These are phyloP conservation scores for Anolis sagrei DNA, from an alignment of 2,113 vertebrate genomes.

Conservation along the genomic window DNA sequence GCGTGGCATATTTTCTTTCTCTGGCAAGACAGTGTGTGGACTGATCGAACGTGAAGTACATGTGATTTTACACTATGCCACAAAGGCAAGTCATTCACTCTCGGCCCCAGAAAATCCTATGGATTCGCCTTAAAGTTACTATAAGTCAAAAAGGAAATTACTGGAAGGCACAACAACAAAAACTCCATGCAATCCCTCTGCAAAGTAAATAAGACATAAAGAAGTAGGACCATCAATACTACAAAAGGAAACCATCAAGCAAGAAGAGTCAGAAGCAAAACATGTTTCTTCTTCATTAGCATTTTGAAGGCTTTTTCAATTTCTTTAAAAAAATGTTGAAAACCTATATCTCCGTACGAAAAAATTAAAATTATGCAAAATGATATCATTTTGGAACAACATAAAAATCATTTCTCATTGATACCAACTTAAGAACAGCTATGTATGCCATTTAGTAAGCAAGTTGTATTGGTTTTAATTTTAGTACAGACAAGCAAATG, in stretches of 20 bases:
- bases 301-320: neutral
- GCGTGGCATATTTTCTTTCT: too few relatives aligned
- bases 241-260: neutral
- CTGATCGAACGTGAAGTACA: too few relatives aligned
- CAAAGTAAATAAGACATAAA: neutral
- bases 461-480: neutral
- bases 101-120: too few relatives aligned
- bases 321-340: neutral
- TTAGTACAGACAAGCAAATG: neutral
- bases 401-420: neutral
- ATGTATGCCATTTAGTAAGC: neutral
- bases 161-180: neutral
- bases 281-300: neutral
- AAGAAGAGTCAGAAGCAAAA: constrained; percentile 7
- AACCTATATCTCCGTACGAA: neutral
- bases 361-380: neutral
- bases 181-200: neutral
- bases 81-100: too few relatives aligned
- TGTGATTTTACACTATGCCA: too few relatives aligned
- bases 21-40: too few relatives aligned
- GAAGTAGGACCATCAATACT: neutral
- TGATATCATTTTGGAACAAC: neutral
- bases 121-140: too few relatives aligned
- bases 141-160: too few relatives aligned
- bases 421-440: neutral